Base-by-base conservation (phyloP, 2,113 vertebrate species). In the Oxyruncus cristatus region DNA sequence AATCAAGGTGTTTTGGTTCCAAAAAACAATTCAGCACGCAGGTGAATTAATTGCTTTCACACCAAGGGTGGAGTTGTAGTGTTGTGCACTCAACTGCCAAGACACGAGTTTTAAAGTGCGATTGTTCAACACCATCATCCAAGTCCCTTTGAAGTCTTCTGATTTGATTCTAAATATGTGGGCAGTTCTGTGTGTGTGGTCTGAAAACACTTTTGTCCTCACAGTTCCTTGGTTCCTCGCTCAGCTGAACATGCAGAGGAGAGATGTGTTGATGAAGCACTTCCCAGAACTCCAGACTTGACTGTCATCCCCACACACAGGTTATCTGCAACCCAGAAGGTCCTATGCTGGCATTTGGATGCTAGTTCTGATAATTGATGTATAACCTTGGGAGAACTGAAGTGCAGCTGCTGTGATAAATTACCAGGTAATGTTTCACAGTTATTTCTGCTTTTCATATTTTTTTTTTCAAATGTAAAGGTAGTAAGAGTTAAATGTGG, bases 241-340 rank as follows among this genome's bases (percentile, higher is more conserved):
- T 30, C 52, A 53, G 55, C 37, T 26, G 1, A 61, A 18, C 3
- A 0, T 6, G 27, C 35, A 39, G 53, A 33, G 63, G 14, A 41
- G 76, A 66, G 37, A 5, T 35, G 44, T 15, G 8, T 5, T 23
- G 71, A 7, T 70, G 65, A 32, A 78, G 52, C 13, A 23, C 14
- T 14, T 76, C 35, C 8, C 41, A 66, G 62, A 85, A 1, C 35
- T 73, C 6, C n/a, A 17, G 1, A 28, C 11, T 4, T 1, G 33
- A 58, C 47, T 7, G 42, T n/a, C 17, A 1, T 14, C 35, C 37
- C 1, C 22, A 0, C 7, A 4, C 2, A 3, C 12, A 5, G 15
- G 11, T 32, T 59, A 12, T 28, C 44, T 46, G 53, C n/a, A 37
- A 1, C 35, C n/a, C 6, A 1, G 67, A 15, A 32, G 53, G 30